phyloP scores from a whole-genome alignment of 2,113 vertebrate genomes.

The Sturnus vulgaris region DNA sequence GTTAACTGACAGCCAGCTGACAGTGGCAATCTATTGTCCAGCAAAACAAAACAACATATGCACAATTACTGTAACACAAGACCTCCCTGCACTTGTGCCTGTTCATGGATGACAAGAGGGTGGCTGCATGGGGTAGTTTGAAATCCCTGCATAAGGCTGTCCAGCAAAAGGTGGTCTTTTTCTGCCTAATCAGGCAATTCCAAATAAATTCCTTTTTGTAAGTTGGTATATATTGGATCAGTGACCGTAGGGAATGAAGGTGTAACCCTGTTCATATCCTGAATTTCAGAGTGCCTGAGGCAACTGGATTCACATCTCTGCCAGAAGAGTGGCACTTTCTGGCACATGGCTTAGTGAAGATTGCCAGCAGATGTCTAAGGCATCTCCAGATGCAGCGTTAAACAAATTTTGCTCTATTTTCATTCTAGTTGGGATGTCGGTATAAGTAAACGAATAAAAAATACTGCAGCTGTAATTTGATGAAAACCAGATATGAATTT shows the following conservation, averaged over 20 bases:
- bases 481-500: neutral
- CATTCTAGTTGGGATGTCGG: neutral
- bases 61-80: neutral
- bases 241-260: neutral
- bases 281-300: neutral
- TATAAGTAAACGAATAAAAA: neutral
- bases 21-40: neutral
- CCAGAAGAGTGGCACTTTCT: neutral
- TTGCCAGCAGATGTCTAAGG: neutral
- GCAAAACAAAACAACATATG: neutral
- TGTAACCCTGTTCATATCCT: neutral
- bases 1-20: neutral
- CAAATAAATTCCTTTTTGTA: neutral
- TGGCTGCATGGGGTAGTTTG: fast-evolving
- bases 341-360: neutral
- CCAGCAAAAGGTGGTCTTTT: neutral
- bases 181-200: neutral
- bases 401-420: neutral
- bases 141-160: neutral
- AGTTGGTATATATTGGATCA: neutral
- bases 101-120: neutral
- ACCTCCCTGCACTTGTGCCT: neutral
- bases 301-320: neutral
- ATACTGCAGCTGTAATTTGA: neutral
- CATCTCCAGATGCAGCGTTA: neutral